Conservation (phyloP, 2,888 invertebrate genomes). For the Nomada flava region DNA sequence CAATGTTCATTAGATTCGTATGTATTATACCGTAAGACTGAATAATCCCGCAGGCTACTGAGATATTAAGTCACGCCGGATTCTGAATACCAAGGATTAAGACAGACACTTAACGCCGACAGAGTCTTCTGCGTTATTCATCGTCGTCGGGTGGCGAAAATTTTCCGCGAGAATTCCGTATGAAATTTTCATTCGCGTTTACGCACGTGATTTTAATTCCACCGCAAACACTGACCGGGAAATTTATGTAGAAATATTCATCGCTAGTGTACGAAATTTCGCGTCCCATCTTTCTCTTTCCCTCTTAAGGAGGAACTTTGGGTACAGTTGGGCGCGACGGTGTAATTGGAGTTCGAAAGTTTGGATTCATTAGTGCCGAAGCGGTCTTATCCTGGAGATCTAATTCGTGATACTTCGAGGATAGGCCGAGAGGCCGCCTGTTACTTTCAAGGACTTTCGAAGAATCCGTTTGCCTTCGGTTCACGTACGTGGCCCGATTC, state of each 20-base stretch:
- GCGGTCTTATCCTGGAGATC: constrained; percentile 78
- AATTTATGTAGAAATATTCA: constrained; percentile 70
- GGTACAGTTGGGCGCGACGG: constrained; percentile 65
- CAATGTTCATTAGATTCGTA: no score
- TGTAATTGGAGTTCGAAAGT: constrained; percentile 81
- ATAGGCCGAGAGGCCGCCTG: constrained; percentile 70
- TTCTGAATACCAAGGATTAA: no score
- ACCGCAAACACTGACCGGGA: constrained; percentile 54
- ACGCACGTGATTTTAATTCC: constrained; percentile 51
- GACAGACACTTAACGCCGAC: no score
- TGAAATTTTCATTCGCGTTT: constrained; percentile 41
- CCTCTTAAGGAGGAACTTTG: constrained; percentile 47
- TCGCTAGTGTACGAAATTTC: constrained; percentile 34
- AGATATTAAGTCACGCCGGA: no score
- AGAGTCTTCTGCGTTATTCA: no score
- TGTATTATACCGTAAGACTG: no score
- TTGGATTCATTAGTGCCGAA: constrained; percentile 80
- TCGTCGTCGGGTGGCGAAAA: not conserved
- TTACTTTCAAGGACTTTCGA: constrained; percentile 77
- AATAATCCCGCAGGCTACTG: no score
- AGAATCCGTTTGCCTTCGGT: constrained; percentile 65
- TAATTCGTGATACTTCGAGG: constrained; percentile 75
- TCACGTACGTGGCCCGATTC: constrained; percentile 45
- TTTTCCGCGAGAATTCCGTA: not conserved
- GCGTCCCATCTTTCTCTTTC: constrained; percentile 26